Conservation (phyloP, 1,140 invertebrate species). For the Gryllus bimaculatus region DNA sequence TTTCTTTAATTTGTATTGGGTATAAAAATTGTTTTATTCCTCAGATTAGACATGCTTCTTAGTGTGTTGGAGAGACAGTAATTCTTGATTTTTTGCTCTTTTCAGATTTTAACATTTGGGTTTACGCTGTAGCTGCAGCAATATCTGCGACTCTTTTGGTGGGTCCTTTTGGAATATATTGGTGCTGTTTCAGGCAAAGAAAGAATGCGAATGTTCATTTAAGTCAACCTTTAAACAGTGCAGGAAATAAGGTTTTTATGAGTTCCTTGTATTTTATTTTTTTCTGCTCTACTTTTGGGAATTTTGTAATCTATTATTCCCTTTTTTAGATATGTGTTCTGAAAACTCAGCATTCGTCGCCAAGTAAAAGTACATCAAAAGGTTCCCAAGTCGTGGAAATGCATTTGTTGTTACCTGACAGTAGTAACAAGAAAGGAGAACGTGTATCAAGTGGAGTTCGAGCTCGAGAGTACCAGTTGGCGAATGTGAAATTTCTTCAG, state of each 20-base stretch:
- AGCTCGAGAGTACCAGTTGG: constrained; percentile 49
- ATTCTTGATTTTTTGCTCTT: background rate
- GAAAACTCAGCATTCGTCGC: constrained; percentile 15
- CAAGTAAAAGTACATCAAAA: constrained; percentile 23
- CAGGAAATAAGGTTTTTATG: constrained; percentile 27
- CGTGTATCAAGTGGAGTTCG: constrained; percentile 42
- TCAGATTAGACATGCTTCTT: no score
- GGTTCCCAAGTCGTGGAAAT: constrained; percentile 60
- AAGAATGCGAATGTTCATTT: constrained; percentile 14
- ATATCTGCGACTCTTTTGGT: constrained; percentile 41
- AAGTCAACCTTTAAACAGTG: constrained; percentile 9
- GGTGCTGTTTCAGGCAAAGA: constrained; percentile 34
- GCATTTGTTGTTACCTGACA: constrained; percentile 57
- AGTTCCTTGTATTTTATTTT: constrained; percentile 8
- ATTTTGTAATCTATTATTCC: background rate
- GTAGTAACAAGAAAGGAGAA: constrained; percentile 39
- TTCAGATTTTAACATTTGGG: constrained; percentile 40
- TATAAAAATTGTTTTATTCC: no score
- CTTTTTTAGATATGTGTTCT: background rate
- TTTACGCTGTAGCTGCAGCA: constrained; percentile 46
- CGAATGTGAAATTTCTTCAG: constrained; percentile 77
- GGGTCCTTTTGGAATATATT: constrained; percentile 35
- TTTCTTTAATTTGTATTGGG: no score
- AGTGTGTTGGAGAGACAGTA: no score
- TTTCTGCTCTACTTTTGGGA: background rate